Evolutionary conservation across 2,797 vertebrate species (phyloP), one percentile per base, ranked within the genome.

Genomic region (Prunella strophiata): DNA sequence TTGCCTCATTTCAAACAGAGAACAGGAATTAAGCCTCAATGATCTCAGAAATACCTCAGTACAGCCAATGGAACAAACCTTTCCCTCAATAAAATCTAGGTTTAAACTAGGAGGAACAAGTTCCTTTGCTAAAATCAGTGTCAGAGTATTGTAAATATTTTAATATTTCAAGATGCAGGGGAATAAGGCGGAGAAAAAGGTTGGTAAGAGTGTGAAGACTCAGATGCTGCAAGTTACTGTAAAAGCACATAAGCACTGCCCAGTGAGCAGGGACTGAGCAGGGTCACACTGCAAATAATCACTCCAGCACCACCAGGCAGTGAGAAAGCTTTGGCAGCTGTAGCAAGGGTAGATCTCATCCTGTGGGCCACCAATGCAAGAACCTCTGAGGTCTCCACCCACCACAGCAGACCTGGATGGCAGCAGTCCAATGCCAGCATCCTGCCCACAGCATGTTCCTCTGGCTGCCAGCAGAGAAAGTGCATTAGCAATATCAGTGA

Each of bases 401-500:
- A 10, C 25, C 45, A 43, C 22, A 75, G 54, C 38, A 59, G 43
- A 55, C 9, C 29, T 43, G 79, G 52, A 10, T 13, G 66, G 61
- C 78, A 71, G 30, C 48, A 73, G 25, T 4, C 27, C 40, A 70
- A 16, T 1, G 11, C 40, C 88, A 80, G 43, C 45, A 47, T 13
- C 40, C 55, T 34, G 74, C 45, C 32, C 74, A 32, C 36, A 40
- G 5, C 50, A 1, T 0, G 4, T 4, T 62, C 58, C 54, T 48
- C 5, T 13, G 30, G 70, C 55, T 89, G 75, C 82, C 70, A 43
- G 85, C 57, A 78, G 38, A 67, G 42, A 67, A 61, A 45, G 5
- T 2, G 16, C 74, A 50, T 26, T 0, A 61, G 54, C 12, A 51
- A 1, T 3, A 32, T 13, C 1, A 51, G 68, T 1, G 75, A 74